phyloP scores from a whole-genome alignment of 2,113 vertebrate species.

The Clarias gariepinus region DNA sequence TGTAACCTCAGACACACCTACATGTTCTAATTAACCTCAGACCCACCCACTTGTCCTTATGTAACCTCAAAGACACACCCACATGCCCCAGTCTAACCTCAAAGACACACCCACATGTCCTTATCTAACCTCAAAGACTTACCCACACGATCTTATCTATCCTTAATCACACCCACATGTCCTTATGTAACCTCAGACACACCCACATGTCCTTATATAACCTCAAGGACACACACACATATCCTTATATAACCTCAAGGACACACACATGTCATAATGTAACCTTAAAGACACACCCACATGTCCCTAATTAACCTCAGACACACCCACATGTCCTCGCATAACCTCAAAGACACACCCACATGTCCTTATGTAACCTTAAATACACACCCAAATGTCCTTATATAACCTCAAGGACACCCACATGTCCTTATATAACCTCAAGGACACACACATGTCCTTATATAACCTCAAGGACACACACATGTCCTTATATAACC shows the following conservation, averaged over 20 bases:
- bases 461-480: neutral
- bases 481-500: too few species aligned
- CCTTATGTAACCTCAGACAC: too few species aligned
- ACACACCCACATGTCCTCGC: neutral
- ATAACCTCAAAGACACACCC: neutral
- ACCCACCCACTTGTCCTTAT: neutral
- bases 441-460: neutral
- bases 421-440: neutral
- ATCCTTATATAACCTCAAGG: too few species aligned
- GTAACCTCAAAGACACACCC: neutral
- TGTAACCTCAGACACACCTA: neutral
- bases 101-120: neutral
- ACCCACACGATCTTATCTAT: too few species aligned
- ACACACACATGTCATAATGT: too few species aligned
- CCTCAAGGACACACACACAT: too few species aligned
- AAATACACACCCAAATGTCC: neutral
- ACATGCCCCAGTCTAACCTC: neutral
- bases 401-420: neutral
- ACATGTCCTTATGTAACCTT: too few species aligned
- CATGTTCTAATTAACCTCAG: neutral
- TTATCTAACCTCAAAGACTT: too few species aligned
- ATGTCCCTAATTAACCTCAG: too few species aligned
- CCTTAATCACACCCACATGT: too few species aligned
- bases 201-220: too few species aligned
- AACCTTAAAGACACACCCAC: neutral